Percentiles rank a stretch among this genome's conserved stretches.
Conservation (phyloP, 2,888 invertebrate species). For the Xiphydria camelus region DNA sequence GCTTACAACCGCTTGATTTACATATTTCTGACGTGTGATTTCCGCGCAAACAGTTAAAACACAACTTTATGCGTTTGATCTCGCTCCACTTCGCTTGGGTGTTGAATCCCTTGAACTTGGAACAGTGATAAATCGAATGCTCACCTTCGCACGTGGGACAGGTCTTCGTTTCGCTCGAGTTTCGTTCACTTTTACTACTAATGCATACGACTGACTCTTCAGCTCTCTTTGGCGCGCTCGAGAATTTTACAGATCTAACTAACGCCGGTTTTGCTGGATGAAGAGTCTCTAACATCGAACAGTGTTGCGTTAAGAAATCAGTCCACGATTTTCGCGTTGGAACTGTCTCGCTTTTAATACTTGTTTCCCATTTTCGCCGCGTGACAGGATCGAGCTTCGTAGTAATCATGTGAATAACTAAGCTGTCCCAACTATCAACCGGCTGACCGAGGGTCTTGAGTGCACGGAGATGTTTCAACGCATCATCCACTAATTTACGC, state of each 20-base stretch:
- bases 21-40: constrained; percentile 17
- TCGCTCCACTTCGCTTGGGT: constrained; percentile 16
- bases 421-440: constrained; percentile 9
- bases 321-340: constrained; percentile 6
- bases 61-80: constrained; percentile 12
- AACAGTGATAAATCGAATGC: constrained; percentile 18
- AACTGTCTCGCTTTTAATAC: not conserved
- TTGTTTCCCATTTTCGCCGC: constrained; percentile 14
- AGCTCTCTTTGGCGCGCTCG: constrained; percentile 1
- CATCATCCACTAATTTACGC: constrained; percentile 11
- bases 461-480: constrained; percentile 14
- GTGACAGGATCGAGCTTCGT: constrained; percentile 16
- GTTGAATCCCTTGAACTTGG: constrained; percentile 8
- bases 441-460: constrained; percentile 14
- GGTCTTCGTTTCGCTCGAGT: constrained; percentile 4
- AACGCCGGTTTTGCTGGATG: constrained; percentile 6
- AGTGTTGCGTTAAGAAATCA: constrained; percentile 10
- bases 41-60: constrained; percentile 14
- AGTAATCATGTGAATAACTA: constrained; percentile 14
- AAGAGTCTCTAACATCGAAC: constrained; percentile 12
- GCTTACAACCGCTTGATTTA: constrained; percentile 16
- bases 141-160: constrained; percentile 11
- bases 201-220: constrained; percentile 4
- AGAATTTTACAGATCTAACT: constrained; percentile 4
- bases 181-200: not conserved